Evolutionary conservation across 2,113 vertebrate species (phyloP).

Genomic region (Aptenodytes forsteri): DNA sequence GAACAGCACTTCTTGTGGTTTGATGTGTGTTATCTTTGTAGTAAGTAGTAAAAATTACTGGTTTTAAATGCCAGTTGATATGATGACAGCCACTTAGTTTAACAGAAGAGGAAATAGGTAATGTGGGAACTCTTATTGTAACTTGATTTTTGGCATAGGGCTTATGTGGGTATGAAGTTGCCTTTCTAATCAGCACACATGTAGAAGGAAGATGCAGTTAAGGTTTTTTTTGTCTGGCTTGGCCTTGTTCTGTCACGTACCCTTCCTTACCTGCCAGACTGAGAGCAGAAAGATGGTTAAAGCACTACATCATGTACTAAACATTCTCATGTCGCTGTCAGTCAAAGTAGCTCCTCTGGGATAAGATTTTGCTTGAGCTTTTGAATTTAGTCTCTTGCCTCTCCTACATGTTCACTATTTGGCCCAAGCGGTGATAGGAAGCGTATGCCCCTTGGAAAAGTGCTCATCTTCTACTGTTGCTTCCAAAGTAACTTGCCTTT

Average conservation of each 20-base stretch:
- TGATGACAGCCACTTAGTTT: neutral
- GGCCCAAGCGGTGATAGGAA: neutral
- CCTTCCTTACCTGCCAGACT: neutral
- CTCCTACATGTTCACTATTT: neutral
- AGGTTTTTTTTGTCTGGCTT: neutral
- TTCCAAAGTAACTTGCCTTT: neutral
- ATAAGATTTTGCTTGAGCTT: neutral
- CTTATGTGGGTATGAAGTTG: neutral
- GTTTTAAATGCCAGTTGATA: slow-evolving; percentile 8
- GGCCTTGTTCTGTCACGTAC: neutral
- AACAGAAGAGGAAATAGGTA: neutral
- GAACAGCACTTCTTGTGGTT: neutral
- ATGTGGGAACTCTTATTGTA: neutral
- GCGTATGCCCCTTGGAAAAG: neutral
- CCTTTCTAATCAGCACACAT: neutral
- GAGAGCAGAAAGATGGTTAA: neutral
- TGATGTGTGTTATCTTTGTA: neutral
- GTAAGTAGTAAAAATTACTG: neutral
- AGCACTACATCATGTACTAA: neutral
- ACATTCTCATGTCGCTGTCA: neutral
- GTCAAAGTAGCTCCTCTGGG: neutral
- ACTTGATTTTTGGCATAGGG: neutral
- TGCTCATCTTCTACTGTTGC: neutral
- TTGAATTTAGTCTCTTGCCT: neutral
- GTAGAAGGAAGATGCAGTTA: neutral